Conservation (phyloP, 2,113 vertebrate genomes). For the Engraulis encrasicolus region DNA sequence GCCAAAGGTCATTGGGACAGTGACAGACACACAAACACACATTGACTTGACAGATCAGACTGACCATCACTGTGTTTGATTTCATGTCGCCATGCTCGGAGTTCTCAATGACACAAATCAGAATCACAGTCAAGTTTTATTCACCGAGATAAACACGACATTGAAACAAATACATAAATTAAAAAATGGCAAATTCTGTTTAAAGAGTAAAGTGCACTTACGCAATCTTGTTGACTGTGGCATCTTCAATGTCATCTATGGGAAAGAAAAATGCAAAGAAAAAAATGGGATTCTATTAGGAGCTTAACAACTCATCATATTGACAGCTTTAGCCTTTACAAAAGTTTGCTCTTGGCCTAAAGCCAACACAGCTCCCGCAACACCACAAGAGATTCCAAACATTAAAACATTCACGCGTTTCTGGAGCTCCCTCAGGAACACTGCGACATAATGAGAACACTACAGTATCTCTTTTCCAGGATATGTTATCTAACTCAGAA, state of each 20-base stretch:
- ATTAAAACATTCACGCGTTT: background rate
- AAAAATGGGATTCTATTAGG: background rate
- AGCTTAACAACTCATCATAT: background rate
- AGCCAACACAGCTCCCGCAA: too few species aligned
- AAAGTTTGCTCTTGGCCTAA: background rate
- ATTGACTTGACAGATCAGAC: constrained; percentile 43
- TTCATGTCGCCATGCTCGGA: background rate
- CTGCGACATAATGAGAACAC: background rate
- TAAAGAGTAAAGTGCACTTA: constrained; percentile 73
- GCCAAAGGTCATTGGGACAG: constrained; percentile 63
- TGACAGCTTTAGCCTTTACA: background rate
- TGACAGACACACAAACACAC: constrained; percentile 24
- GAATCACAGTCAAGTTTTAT: too few species aligned
- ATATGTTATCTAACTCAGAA: background rate
- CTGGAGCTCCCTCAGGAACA: background rate
- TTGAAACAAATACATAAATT: too few species aligned
- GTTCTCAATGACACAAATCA: too few species aligned
- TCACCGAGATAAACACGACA: too few species aligned
- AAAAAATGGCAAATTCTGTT: background rate
- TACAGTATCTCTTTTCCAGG: background rate
- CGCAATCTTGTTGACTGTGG: constrained; percentile 96
- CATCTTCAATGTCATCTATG: constrained; percentile 91
- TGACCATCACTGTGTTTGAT: background rate
- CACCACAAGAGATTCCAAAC: background rate
- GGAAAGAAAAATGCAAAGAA: constrained; percentile 36